Percentiles rank a stretch among this genome's conserved stretches.
Conservation (phyloP, 2,113 vertebrate genomes). For the Myotis lucifugus region DNA sequence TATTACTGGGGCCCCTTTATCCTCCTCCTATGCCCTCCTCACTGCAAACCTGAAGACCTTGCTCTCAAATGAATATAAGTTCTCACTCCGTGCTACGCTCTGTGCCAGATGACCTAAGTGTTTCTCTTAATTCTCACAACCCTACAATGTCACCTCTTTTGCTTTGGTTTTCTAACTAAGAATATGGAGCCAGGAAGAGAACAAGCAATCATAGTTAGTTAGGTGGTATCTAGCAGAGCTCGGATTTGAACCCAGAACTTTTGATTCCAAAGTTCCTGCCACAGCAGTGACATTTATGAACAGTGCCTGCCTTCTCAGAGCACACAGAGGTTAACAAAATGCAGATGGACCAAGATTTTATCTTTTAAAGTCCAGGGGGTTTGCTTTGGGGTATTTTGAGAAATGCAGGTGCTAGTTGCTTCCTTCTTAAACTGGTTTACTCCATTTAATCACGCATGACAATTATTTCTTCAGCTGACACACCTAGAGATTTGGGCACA, state of each 20-base stretch:
- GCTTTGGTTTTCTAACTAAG: not conserved
- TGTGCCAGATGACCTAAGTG: not conserved
- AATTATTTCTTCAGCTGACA: not conserved
- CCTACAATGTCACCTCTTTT: not conserved
- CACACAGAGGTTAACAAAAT: not conserved
- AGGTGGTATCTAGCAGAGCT: not conserved
- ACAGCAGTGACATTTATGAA: not conserved
- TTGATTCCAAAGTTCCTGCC: not conserved
- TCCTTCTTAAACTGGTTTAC: not conserved
- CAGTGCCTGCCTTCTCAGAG: not conserved
- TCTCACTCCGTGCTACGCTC: not conserved
- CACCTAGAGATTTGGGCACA: not conserved
- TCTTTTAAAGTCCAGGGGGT: not conserved
- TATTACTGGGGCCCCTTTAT: not conserved
- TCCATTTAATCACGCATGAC: constrained; percentile 4
- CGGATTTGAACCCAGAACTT: not conserved
- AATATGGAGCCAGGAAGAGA: not conserved
- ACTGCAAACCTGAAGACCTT: not conserved
- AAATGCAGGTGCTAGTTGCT: not conserved
- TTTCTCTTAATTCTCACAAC: not conserved
- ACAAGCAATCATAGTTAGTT: not conserved
- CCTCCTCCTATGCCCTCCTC: not conserved
- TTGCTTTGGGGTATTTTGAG: constrained; percentile 5
- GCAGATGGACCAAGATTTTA: not conserved
- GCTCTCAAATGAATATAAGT: not conserved